phyloP scores from a whole-genome alignment of 2,113 vertebrate species.

The Apaloderma vittatum region DNA sequence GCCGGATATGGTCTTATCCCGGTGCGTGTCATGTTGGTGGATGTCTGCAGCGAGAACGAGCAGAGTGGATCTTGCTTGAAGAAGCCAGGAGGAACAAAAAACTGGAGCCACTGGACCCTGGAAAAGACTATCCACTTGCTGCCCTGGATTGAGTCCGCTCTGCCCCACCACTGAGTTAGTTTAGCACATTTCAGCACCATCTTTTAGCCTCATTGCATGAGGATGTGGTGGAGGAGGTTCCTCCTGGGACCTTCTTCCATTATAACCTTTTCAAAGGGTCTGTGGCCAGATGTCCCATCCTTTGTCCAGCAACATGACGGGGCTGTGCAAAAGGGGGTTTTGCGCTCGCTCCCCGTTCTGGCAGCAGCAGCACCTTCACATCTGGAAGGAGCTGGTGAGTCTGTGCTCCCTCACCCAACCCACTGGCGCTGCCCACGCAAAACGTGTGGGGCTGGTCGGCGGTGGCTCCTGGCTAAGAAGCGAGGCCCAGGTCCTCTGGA shows the following conservation, averaged over 20 bases:
- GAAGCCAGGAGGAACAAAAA: neutral
- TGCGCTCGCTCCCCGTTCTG: neutral
- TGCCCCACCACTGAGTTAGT: neutral
- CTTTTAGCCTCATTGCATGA: neutral
- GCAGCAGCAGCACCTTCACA: neutral
- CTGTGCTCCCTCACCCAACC: neutral
- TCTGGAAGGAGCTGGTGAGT: neutral
- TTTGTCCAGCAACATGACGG: neutral
- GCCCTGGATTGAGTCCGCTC: neutral
- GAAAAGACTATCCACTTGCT: neutral
- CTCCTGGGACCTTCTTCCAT: neutral
- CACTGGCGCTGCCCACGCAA: neutral
- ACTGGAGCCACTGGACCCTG: neutral
- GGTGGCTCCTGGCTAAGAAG: neutral
- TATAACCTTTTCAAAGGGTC: neutral
- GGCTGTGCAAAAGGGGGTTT: neutral
- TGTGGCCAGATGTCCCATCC: neutral
- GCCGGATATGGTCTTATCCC: neutral
- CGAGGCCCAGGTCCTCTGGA: neutral
- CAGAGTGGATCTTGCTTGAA: neutral
- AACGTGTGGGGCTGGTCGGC: fast-evolving
- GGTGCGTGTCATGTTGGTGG: neutral
- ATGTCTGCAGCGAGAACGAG: fast-evolving
- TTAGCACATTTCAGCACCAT: neutral
- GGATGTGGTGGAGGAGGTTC: neutral